These are phyloP conservation scores for Ovis canadensis DNA, from an alignment of 2,113 vertebrate species.

Conservation along the genomic window DNA sequence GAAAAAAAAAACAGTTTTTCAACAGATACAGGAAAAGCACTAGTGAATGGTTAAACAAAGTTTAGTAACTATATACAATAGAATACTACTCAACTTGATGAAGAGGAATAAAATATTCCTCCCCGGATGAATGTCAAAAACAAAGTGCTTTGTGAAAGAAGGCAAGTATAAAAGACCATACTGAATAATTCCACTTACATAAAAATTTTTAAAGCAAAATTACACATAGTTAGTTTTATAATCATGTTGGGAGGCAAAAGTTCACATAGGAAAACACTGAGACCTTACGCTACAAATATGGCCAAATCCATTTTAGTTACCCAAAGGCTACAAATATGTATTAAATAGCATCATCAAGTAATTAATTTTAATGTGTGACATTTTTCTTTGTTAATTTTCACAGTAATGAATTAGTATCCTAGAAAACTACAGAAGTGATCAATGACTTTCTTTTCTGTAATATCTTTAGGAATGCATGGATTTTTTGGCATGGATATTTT, in stretches of 20 bases:
- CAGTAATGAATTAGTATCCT: neutral
- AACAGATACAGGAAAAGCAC: neutral
- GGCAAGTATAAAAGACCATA: neutral
- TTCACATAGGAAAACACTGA: neutral
- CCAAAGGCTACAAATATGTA: neutral
- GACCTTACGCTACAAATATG: neutral
- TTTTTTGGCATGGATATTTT: neutral
- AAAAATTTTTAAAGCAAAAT: neutral
- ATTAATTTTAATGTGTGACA: neutral
- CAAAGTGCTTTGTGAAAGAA: neutral
- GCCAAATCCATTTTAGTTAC: neutral
- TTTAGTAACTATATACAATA: neutral
- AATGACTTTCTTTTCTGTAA: neutral
- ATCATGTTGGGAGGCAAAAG: neutral
- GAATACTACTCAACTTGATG: neutral
- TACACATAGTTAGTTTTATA: neutral
- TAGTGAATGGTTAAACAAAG: neutral
- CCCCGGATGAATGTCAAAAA: neutral
- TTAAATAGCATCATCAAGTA: neutral
- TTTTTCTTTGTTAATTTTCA: constrained; percentile 22
- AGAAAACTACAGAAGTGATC: neutral
- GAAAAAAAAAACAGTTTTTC: neutral
- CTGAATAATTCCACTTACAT: neutral
- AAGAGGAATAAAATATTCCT: neutral
- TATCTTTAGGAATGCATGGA: neutral